Base-by-base conservation (phyloP, 2,888 invertebrate genomes). In the Cheilosia vernalis region DNA sequence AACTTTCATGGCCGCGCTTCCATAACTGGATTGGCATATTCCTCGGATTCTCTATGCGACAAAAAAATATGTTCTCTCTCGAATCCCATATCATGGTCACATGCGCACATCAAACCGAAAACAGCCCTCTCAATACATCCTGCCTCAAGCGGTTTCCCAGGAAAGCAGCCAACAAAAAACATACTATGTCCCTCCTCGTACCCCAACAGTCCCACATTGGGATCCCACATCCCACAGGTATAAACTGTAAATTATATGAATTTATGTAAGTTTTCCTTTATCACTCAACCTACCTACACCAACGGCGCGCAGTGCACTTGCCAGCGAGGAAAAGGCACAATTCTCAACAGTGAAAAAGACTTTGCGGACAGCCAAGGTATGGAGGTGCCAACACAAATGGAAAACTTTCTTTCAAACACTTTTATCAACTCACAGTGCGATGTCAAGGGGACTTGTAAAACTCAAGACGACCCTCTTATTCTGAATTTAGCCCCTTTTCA, bases 241-340 rank as follows among this genome's bases (percentile, higher is more conserved):
- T 73, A 60, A 80, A 60, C 66, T 81, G 81, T 85, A 85, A 85
- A 85, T 85, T 81, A 81, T 81, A 76, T 67, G 67, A 85, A 85
- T 85, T 85, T 85, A 81, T 85, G 81, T 85, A 81, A 81, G 56
- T 81, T 77, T 72, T 72, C 81, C 81, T 85, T 85, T 85, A 85
- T 85, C 85, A 85, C 66, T 81, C 85, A 81, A 66, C 76, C 51
- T 81, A 44, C 7, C 37, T 37, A 10, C 3, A 10, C 9, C 2
- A 9, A 2, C 9, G 30, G 66, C 63, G 81, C 63, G 56, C 9
- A 9, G 66, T 67, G 81, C 63, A 51, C 64, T 61, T 61, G 69
- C 66, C 74, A 56, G 15, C n/a, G 13, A 40, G 10, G 21, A 66
- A 5, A 10, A 15, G 27, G n/a, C 9, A 15, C 10, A 42, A 60